Base-by-base conservation (phyloP, 2,797 vertebrate species). In the Momotus momota region DNA sequence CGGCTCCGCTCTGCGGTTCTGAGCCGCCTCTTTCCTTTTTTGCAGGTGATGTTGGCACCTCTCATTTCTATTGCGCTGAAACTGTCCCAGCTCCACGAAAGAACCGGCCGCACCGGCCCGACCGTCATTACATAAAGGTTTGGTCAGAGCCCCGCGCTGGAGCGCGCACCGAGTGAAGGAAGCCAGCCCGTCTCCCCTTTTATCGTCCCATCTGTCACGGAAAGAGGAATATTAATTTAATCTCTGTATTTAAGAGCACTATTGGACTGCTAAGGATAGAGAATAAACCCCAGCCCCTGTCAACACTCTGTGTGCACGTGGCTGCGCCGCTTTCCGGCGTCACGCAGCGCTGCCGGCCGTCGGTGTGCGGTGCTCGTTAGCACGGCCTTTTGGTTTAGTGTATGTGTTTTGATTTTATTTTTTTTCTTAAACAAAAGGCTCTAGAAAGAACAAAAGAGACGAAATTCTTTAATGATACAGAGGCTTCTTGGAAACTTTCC, bases 51-150 rank as follows among this genome's bases (percentile, higher is more conserved):
- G 99, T 57, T 99, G 97, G 99, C 98, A 19, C 99, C 99, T 29
- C 98, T 99, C 83, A 98, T 99, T 52, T 98, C 99, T 95, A 99
- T 99, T 61, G 98, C 99, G 40, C 98, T 99, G 96, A 99, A 99
- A 96, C 97, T 99, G 46, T 99, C 99, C 18, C 98, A 99, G 95
- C 99, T 99, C 43, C 98, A 99, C 0, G 99, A 99, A 91, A 97
- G 96, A 81, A 99, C 99, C 0, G 99, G 99, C 57, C 99, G 99
- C 91, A 97, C 98, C 0, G 98, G 97, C 17, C 99, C 99, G 14
- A 99, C 99, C 4, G 99, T 99, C 93, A 99, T 99, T 97, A 99
- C 99, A 98, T 99, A 98, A 98, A 55, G 31, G 60, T 43, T 87
- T 19, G 33, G 35, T 22, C 46, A 8, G 81, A 43, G 19, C 6